Conservation (phyloP, 2,888 invertebrate species). For the Choristoneura rosaceana region DNA sequence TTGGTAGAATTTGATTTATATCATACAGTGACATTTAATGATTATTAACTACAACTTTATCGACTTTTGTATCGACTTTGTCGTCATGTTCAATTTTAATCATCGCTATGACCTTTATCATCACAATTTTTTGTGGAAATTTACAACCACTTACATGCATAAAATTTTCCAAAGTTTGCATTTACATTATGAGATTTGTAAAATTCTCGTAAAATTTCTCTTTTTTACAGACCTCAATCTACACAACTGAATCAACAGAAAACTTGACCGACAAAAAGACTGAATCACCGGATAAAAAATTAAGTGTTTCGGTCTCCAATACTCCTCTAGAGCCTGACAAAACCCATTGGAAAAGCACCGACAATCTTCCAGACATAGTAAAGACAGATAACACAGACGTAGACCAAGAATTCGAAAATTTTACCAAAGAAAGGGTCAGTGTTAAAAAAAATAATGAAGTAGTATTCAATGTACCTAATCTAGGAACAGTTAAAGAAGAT, state of each 20-base stretch:
- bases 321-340: conserved; percentile 75
- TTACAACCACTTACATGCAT: too few relatives aligned
- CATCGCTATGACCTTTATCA: too few relatives aligned
- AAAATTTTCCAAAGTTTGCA: too few relatives aligned
- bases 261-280: conserved; percentile 61
- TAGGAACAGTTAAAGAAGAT: conserved; percentile 74
- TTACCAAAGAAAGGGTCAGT: conserved; percentile 75
- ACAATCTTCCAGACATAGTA: conserved; percentile 54
- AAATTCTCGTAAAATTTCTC: not conserved
- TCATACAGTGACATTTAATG: too few relatives aligned
- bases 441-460: conserved; percentile 60
- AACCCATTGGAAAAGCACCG: conserved; percentile 65
- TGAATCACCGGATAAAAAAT: conserved; percentile 53
- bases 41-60: too few relatives aligned
- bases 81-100: too few relatives aligned
- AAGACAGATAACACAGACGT: conserved; percentile 58
- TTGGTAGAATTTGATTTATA: too few relatives aligned
- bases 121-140: too few relatives aligned
- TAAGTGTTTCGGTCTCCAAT: conserved; percentile 60
- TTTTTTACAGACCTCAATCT: conserved; percentile 70
- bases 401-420: conserved; percentile 80
- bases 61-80: too few relatives aligned
- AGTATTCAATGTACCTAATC: conserved; percentile 63
- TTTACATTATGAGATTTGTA: too few relatives aligned
- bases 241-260: conserved; percentile 69